phyloP scores from a whole-genome alignment of 2,797 vertebrate genomes.

The Babyrousa celebensis region DNA sequence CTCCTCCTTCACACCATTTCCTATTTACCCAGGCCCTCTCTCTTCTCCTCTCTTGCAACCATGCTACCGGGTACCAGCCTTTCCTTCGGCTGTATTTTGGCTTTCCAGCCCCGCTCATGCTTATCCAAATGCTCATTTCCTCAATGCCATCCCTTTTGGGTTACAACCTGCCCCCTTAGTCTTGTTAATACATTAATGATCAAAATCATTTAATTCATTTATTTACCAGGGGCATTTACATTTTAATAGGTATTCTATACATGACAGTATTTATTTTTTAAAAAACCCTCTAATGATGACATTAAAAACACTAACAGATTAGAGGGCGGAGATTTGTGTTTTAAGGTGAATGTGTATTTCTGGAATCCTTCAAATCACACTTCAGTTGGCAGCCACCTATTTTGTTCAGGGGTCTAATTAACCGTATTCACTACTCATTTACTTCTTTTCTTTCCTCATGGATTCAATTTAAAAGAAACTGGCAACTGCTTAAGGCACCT shows the following conservation, averaged over 20 bases:
- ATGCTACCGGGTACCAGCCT: background rate
- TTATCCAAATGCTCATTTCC: background rate
- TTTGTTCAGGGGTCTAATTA: constrained; percentile 71
- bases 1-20: background rate
- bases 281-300: constrained; percentile 12
- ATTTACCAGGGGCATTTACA: constrained; percentile 24
- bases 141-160: background rate
- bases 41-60: background rate
- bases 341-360: constrained; percentile 65
- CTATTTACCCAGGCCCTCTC: background rate
- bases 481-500: constrained; percentile 63
- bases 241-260: constrained; percentile 58
- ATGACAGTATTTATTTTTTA: constrained; percentile 55
- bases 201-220: background rate
- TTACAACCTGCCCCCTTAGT: background rate
- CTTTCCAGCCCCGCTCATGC: rapidly evolving
- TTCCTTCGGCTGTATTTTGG: background rate
- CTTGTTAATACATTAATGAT: background rate
- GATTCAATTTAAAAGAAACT: constrained; percentile 76
- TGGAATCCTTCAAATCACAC: constrained; percentile 80
- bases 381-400: constrained; percentile 62
- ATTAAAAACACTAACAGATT: constrained; percentile 57
- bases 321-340: constrained; percentile 41
- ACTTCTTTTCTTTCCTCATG: background rate
- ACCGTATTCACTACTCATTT: constrained; percentile 66